Base-by-base conservation (phyloP, 2,888 invertebrate genomes). In the Uropetala carovei region DNA sequence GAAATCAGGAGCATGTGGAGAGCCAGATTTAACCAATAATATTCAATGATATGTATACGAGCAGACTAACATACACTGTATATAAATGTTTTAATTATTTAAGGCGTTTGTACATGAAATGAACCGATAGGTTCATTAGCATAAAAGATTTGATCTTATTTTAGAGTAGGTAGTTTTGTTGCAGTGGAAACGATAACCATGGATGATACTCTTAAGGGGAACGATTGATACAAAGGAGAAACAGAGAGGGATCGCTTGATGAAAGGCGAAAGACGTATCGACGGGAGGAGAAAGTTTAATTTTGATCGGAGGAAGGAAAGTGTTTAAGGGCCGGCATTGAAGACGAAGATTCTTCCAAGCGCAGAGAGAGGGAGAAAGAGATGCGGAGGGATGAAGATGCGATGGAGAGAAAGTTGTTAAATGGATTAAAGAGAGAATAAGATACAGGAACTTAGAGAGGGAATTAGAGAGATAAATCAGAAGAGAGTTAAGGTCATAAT, bases 261-360 rank as follows among this genome's bases (percentile, higher is more conserved):
- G 75, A 22, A 10, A 22, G 22, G 22, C 5, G 22, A 75, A 22
- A 27, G 22, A 75, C 75, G 75, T 75, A 27, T 27, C 27, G 75
- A 22, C 27, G n/a, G 22, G 75, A 75, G 22, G 75, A 75, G 75
- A 75, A 75, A 27, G 75, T 75, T 75, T 75, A 75, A 75, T 75
- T 75, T 75, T n/a, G 75, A 75, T 75, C 27, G 75, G 75, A 22
- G 43, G 43, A 43, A 43, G 43, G 43, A 5, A 43, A 43, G 43
- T 43, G 5, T 1, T 43, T 43, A 43, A 43, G 43, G 43, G 43
- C 43, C 5, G 3, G 43, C 43, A 43, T 3, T 43, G 43, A 43
- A 43, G 43, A 43, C 43, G 43, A 3, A 1, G 43, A 43, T 43
- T 43, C 43, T 43, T 43, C 43, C 5, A 43, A 5, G 5, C 43